Evolutionary conservation across 2,113 vertebrate species (phyloP), one percentile per base, ranked within the genome.

Genomic region (Canis aureus): DNA sequence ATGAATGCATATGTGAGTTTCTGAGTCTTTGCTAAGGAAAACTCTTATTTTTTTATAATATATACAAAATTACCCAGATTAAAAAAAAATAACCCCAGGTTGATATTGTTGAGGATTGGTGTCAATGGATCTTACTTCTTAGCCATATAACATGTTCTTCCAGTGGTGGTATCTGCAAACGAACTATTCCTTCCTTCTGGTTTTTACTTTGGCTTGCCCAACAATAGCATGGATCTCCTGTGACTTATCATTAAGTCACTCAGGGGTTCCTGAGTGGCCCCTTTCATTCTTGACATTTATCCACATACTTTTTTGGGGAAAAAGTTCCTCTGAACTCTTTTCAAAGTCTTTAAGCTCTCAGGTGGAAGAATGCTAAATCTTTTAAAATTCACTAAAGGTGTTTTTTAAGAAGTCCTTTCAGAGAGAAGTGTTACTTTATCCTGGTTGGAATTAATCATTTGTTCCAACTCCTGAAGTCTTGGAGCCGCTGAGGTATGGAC

Each of bases 321-420:
- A 3, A 1, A 10, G 29, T 76, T 92, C 38, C 53, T 67, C 59
- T 94, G 85, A 96, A 55, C 3, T 8, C 13, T 67, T 82, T 96
- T 83, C 32, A 84, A 93, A 92, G 49, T 93, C 64, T 57, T 84
- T 92, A 96, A 71, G 49, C 60, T 92, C 32, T 71, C 25, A 64
- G 71, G 53, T 91, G 29, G 95, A 92, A 98, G 96, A 95, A 91
- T 62, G 66, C 64, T 95, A 89, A 95, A 73, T 85, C 96, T 94
- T 88, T 78, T 64, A 93, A 95, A 89, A 78, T 66, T 82, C 78
- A 51, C 60, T 86, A 15, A 93, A 96, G 81, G 51, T 97, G 51
- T 82, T 96, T 55, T 91, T 87, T 96, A 88, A 94, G 95, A 92
- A 96, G 29, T 95, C n/a, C 53, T 97, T 86, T 97, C 80, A 89